Conservation (phyloP, 1,140 invertebrate species). For the Phortica variegata region DNA sequence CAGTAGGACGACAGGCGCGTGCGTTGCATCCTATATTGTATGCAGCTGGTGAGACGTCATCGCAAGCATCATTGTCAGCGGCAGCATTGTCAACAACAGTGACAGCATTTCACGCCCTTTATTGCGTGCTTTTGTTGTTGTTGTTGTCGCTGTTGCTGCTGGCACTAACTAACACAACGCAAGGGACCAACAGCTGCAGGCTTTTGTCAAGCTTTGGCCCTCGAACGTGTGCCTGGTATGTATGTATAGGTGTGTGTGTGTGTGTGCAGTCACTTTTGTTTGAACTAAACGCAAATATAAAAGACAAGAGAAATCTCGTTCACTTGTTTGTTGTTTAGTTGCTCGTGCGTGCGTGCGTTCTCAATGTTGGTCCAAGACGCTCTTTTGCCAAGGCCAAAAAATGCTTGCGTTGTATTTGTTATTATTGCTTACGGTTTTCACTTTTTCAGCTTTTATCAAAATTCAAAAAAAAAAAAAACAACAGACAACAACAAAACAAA, state of each 20-base stretch:
- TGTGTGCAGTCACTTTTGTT: too few relatives aligned
- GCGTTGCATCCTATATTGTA: constrained; percentile 11
- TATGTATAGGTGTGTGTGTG: constrained; percentile 9
- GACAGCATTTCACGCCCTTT: constrained; percentile 3
- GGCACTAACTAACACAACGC: neutral
- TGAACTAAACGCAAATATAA: too few relatives aligned
- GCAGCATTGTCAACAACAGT: too few relatives aligned
- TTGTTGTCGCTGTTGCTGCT: constrained; percentile 6
- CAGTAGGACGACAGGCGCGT: neutral
- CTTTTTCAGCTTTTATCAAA: constrained; percentile 14
- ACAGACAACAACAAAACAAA: constrained; percentile 4
- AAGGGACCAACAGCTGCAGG: constrained; percentile 17
- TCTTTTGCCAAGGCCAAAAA: constrained; percentile 37
- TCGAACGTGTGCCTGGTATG: constrained; percentile 14
- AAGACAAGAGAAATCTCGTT: constrained; percentile 17
- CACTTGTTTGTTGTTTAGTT: constrained; percentile 12
- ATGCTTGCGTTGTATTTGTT: constrained; percentile 32
- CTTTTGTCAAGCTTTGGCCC: constrained; percentile 30
- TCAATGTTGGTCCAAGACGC: too few relatives aligned
- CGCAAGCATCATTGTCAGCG: too few relatives aligned
- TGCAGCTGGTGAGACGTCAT: too few relatives aligned
- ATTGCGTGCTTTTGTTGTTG: constrained; percentile 2
- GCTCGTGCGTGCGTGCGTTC: too few relatives aligned
- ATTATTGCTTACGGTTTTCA: constrained; percentile 34
- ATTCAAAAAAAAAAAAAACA: constrained; percentile 18